phyloP scores from a whole-genome alignment of 2,888 invertebrate genomes.

The Machimus rusticus region DNA sequence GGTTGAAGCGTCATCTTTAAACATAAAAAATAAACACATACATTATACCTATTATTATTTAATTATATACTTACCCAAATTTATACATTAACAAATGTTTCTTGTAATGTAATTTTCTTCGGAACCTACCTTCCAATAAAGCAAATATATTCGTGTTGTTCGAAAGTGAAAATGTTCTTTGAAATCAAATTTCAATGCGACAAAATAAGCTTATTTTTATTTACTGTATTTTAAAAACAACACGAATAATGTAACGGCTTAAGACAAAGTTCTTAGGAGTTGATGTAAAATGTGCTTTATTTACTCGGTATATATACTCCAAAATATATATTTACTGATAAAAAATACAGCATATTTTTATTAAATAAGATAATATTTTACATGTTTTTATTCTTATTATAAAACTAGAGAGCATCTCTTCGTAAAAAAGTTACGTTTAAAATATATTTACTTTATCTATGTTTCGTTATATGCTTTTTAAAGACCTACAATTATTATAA shows the following conservation, averaged over 20 bases:
- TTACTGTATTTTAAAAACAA: not conserved
- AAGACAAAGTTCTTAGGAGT: not conserved
- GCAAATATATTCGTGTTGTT: no score
- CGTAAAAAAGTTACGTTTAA: slow-evolving; percentile 41
- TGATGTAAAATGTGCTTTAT: slow-evolving; percentile 46
- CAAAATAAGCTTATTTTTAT: no score
- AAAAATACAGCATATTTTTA: slow-evolving; percentile 47
- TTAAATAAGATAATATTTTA: slow-evolving; percentile 48
- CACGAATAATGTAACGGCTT: not conserved
- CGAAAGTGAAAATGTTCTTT: no score
- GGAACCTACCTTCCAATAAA: no score
- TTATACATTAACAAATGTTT: no score
- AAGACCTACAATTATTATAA: slow-evolving; percentile 13
- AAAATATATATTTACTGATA: slow-evolving; percentile 47
- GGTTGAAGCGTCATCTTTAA: no score
- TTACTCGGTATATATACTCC: slow-evolving; percentile 47
- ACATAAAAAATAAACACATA: no score
- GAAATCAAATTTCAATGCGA: no score
- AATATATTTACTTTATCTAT: slow-evolving; percentile 48
- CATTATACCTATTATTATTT: no score
- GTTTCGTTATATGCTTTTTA: slow-evolving; percentile 35
- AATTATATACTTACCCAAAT: no score
- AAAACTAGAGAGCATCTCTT: slow-evolving; percentile 49
- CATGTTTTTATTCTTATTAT: slow-evolving; percentile 45
- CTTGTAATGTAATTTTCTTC: no score